A percentile compares a stretch with the other conserved stretches of the same genome.
Conservation (phyloP, 2,888 invertebrate genomes). For the Conops quadrifasciatus region DNA sequence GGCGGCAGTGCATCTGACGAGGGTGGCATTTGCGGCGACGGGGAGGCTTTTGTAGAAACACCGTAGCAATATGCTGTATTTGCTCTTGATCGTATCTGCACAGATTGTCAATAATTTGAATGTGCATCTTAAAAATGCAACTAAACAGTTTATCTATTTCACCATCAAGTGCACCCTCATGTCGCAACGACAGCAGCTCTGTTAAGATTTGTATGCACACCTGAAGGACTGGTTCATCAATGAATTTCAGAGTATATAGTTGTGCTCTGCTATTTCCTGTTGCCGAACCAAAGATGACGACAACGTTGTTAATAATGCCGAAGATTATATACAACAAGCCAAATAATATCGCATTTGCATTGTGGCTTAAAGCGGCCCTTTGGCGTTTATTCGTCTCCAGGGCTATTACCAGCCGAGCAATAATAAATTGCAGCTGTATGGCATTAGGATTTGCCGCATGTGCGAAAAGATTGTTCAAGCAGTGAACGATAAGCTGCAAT, state of each 20-base stretch:
- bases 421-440: conserved; percentile 53
- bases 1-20: conserved; percentile 53
- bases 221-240: conserved; percentile 55
- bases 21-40: conserved; percentile 45
- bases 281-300: conserved; percentile 41
- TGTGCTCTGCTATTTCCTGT: conserved; percentile 36
- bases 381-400: conserved; percentile 38
- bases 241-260: conserved; percentile 46
- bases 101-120: conserved; percentile 57
- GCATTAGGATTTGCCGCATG: conserved; percentile 51
- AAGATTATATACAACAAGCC: conserved; percentile 59
- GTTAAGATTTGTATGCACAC: conserved; percentile 54
- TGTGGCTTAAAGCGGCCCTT: conserved; percentile 12
- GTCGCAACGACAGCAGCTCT: conserved; percentile 41
- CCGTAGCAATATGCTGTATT: conserved; percentile 28
- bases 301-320: conserved; percentile 57
- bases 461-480: conserved; percentile 59
- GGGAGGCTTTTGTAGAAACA: conserved; percentile 31
- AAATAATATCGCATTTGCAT: conserved; percentile 47
- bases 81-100: conserved; percentile 52
- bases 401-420: conserved; percentile 49
- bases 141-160: conserved; percentile 5
- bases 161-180: conserved; percentile 28
- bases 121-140: conserved; percentile 53
- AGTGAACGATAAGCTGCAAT: conserved; percentile 55